Evolutionary conservation across 1,140 invertebrate genomes (phyloP).

Genomic region (Maniola jurtina): DNA sequence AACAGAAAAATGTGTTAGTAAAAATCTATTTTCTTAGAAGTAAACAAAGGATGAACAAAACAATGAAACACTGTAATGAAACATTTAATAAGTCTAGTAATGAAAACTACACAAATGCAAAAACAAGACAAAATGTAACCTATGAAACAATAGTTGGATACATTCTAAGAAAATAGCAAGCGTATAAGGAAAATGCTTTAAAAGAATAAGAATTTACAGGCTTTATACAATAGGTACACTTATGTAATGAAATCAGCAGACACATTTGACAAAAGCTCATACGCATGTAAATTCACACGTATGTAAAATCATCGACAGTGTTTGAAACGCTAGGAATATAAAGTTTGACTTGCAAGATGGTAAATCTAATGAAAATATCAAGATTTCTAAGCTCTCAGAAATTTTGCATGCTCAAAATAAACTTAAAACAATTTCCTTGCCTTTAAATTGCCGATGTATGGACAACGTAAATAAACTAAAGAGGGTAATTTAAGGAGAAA

Average conservation of each 20-base stretch:
- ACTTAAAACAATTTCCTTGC: constrained; percentile 3
- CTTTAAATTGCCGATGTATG: background rate
- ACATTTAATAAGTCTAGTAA: background rate
- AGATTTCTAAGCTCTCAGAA: too few species aligned
- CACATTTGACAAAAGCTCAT: too few species aligned
- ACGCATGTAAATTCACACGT: too few species aligned
- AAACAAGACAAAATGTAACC: background rate
- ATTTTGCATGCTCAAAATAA: background rate
- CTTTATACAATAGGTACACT: too few species aligned
- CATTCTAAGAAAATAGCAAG: constrained; percentile 24
- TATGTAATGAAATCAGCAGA: too few species aligned
- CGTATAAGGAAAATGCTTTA: constrained; percentile 33
- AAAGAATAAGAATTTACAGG: background rate
- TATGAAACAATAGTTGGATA: background rate
- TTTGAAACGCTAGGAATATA: too few species aligned
- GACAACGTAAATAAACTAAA: background rate
- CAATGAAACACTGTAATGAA: background rate
- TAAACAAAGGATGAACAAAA: background rate
- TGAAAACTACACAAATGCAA: background rate
- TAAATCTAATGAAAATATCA: too few species aligned
- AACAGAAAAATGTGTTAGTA: constrained; percentile 17
- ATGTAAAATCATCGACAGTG: too few species aligned
- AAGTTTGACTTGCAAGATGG: too few species aligned
- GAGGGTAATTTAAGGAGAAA: too few species aligned
- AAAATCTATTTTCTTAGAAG: constrained; percentile 26